Evolutionary conservation across 2,888 invertebrate species (phyloP).

Genomic region (Anoncus sp.): DNA sequence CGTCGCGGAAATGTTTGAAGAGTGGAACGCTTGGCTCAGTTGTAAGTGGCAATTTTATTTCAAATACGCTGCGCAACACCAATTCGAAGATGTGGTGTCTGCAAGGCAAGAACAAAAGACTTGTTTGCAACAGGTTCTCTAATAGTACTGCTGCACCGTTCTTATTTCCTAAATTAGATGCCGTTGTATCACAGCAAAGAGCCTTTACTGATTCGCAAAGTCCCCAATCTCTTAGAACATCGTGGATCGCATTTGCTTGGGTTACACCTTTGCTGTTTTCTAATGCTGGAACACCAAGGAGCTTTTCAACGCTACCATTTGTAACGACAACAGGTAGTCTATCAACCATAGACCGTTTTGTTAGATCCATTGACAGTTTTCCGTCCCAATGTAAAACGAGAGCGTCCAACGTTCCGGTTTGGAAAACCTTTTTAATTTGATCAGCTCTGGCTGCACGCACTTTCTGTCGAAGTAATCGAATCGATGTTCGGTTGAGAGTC

Average conservation of each 20-base stretch:
- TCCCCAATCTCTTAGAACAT: slow-evolving; percentile 62
- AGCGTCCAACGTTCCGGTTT: slow-evolving; percentile 55
- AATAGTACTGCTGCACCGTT: slow-evolving; percentile 68
- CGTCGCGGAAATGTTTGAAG: no score
- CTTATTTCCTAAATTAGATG: slow-evolving; percentile 60
- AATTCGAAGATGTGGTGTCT: no score
- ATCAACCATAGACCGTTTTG: slow-evolving; percentile 50
- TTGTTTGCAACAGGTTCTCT: slow-evolving; percentile 63
- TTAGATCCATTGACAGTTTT: slow-evolving; percentile 60
- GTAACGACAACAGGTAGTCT: slow-evolving; percentile 51
- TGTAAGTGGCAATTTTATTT: no score
- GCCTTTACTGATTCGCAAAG: slow-evolving; percentile 25
- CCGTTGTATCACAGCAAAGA: slow-evolving; percentile 36
- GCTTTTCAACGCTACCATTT: slow-evolving; percentile 59
- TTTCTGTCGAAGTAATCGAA: slow-evolving; percentile 30
- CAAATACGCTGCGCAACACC: no score
- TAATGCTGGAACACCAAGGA: slow-evolving; percentile 43
- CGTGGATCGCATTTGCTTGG: slow-evolving; percentile 53
- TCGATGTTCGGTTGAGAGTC: slow-evolving; percentile 59
- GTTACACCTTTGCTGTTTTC: slow-evolving; percentile 56
- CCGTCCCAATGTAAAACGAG: slow-evolving; percentile 71
- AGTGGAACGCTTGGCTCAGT: no score
- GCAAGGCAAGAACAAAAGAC: slow-evolving; percentile 58
- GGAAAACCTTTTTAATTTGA: slow-evolving; percentile 60
- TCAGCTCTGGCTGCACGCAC: slow-evolving; percentile 22